Evolutionary conservation across 2,113 vertebrate genomes (phyloP).

Genomic region (Tenebrosternarchus preto): DNA sequence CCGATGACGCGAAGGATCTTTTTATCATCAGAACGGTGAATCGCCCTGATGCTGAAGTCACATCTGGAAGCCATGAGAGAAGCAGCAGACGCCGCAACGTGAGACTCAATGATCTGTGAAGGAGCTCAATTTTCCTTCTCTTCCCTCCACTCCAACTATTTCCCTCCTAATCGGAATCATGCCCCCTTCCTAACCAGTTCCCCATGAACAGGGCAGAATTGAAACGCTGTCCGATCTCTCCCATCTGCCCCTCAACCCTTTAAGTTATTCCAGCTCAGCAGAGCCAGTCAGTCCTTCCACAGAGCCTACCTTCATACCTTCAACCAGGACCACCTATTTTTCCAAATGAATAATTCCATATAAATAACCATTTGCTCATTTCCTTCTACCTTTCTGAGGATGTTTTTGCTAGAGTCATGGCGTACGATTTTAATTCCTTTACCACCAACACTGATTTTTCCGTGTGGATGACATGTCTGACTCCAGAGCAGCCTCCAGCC

Average conservation of each 20-base stretch:
- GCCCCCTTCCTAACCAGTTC: conserved; percentile 41
- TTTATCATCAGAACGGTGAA: no score
- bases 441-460: conserved; percentile 64
- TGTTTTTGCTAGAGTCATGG: conserved; percentile 53
- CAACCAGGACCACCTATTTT: conserved; percentile 23
- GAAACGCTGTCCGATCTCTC: no score
- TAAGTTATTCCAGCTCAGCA: conserved; percentile 41
- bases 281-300: conserved; percentile 42
- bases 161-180: conserved; percentile 40
- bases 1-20: no score
- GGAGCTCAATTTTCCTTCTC: conserved; percentile 71
- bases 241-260: background rate
- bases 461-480: conserved; percentile 57
- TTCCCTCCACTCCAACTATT: conserved; percentile 17
- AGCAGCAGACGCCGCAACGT: conserved; percentile 68
- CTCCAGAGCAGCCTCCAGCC: conserved; percentile 47
- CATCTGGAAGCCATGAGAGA: conserved; percentile 79
- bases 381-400: conserved; percentile 55
- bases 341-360: conserved; percentile 63
- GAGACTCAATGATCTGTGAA: conserved; percentile 81
- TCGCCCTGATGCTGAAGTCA: no score
- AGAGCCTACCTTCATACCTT: conserved; percentile 41
- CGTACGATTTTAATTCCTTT: conserved; percentile 55
- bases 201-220: conserved; percentile 41
- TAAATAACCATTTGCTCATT: conserved; percentile 64